Evolutionary conservation across 2,888 invertebrate genomes (phyloP).

Genomic region (Drosophila villosipedis): DNA sequence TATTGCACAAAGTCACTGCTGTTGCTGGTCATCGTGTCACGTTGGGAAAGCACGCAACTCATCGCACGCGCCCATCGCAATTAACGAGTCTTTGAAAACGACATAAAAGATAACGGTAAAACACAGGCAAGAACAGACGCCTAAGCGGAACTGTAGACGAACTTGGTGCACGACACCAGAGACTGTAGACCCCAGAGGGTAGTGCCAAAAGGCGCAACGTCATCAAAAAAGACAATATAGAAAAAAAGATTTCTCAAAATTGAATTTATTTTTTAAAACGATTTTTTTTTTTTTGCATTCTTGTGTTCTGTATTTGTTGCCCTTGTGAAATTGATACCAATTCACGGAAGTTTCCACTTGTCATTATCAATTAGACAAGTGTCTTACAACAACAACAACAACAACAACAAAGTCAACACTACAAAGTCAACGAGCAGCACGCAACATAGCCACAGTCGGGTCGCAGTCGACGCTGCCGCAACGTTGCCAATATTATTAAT

Average conservation of each 20-base stretch:
- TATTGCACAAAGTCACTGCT: neutral
- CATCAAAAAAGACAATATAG: conserved; percentile 14
- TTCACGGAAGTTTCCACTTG: conserved; percentile 76
- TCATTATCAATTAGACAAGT: conserved; percentile 65
- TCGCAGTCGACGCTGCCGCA: conserved; percentile 33
- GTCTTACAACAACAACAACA: conserved; percentile 20
- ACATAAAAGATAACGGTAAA: conserved; percentile 29
- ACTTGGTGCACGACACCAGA: neutral
- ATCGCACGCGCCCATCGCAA: conserved; percentile 11
- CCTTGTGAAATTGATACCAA: conserved; percentile 71
- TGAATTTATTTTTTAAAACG: neutral
- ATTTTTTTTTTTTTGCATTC: neutral
- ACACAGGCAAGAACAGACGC: neutral
- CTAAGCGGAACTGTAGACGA: neutral
- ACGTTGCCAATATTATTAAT: conserved; percentile 28
- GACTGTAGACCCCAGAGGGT: neutral
- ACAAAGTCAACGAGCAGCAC: conserved; percentile 39
- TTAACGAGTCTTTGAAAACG: neutral
- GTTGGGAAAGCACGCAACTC: neutral
- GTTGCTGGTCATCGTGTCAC: neutral
- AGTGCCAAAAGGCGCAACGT: conserved; percentile 8
- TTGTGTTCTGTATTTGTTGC: conserved; percentile 1
- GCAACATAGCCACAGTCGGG: conserved; percentile 42
- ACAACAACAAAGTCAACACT: conserved; percentile 12
- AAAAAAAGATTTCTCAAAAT: neutral